phyloP scores from a whole-genome alignment of 2,797 vertebrate genomes.

The Scleropages formosus region DNA sequence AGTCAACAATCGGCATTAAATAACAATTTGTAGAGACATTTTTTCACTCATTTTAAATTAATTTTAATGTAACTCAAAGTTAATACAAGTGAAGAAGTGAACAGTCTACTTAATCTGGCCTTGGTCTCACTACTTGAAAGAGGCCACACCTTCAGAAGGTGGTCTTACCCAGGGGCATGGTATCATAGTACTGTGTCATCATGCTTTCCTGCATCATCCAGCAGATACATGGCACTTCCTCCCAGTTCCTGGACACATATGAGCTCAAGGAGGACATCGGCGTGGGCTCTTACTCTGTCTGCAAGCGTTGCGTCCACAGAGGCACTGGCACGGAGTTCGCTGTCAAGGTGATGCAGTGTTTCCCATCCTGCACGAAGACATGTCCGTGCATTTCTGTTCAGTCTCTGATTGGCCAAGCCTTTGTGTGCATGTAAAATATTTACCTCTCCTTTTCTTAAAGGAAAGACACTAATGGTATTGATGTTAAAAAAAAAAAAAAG shows the following conservation, averaged over 20 bases:
- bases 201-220: conserved; percentile 34
- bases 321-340: conserved; percentile 89
- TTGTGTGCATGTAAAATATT: not conserved
- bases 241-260: conserved; percentile 86
- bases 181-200: not conserved
- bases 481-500: too few species aligned
- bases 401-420: not conserved
- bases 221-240: conserved; percentile 82
- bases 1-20: too few species aligned
- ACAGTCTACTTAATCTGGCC: too few species aligned
- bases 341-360: conserved; percentile 80
- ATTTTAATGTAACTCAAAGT: too few species aligned
- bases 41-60: too few species aligned
- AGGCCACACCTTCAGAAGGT: too few species aligned
- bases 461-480: too few species aligned
- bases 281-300: conserved; percentile 94
- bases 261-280: conserved; percentile 96
- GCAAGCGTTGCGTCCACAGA: conserved; percentile 88
- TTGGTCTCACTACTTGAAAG: too few species aligned
- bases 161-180: too few species aligned
- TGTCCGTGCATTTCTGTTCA: not conserved
- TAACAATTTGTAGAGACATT: too few species aligned
- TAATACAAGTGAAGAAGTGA: too few species aligned
- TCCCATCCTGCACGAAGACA: not conserved
- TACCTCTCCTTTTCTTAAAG: not conserved